These are phyloP conservation scores for Microtus richardsoni DNA, from an alignment of 2,113 vertebrate genomes.

Conservation along the genomic window DNA sequence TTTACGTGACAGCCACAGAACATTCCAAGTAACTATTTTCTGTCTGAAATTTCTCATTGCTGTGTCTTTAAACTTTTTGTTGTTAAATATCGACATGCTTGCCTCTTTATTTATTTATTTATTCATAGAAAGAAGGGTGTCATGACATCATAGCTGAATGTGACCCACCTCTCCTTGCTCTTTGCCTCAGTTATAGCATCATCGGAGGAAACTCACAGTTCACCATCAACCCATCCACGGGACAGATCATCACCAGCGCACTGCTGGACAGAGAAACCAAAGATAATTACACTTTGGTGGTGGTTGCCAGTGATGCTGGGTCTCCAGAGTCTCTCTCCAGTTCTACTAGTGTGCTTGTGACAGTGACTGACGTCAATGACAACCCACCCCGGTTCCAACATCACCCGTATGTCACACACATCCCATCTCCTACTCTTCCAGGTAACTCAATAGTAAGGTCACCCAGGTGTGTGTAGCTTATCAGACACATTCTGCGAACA, in stretches of 20 bases:
- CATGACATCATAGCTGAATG: not conserved
- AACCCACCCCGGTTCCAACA: conserved; percentile 98
- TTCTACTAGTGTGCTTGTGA: conserved; percentile 93
- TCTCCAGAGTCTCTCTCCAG: conserved; percentile 92
- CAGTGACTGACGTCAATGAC: conserved; percentile 94
- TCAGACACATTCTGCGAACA: not conserved
- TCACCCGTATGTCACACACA: conserved; percentile 97
- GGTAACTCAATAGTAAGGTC: conserved; percentile 83
- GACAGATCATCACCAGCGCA: conserved; percentile 97
- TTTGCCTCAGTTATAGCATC: conserved; percentile 92
- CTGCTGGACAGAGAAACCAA: conserved; percentile 92
- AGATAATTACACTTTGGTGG: conserved; percentile 93
- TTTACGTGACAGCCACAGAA: not conserved
- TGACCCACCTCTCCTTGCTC: not conserved
- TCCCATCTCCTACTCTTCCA: conserved; percentile 92
- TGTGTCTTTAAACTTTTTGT: not conserved
- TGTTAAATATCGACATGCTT: not conserved
- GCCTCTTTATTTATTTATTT: not conserved
- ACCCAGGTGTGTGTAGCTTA: not conserved
- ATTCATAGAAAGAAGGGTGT: not conserved
- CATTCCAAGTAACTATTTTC: not conserved
- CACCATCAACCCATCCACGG: conserved; percentile 98
- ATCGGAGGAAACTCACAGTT: conserved; percentile 95
- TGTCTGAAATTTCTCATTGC: not conserved
- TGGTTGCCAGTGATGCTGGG: conserved; percentile 94